Evolutionary conservation across 2,797 vertebrate species (phyloP).

Genomic region (Falco cherrug): DNA sequence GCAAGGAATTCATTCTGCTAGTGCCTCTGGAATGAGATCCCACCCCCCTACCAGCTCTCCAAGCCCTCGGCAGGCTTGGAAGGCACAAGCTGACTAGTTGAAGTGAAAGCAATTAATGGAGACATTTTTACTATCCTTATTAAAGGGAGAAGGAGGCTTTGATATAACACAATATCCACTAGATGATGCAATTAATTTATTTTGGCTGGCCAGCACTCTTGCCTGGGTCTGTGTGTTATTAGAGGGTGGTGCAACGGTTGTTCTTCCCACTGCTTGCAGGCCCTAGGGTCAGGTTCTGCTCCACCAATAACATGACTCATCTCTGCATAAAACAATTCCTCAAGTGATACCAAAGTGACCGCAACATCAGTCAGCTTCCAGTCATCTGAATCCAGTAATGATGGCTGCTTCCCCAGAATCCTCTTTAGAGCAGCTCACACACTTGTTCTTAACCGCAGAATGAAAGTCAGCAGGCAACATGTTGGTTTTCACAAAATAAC

Average conservation of each 20-base stretch:
- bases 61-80: background rate
- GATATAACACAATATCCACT: constrained; percentile 69
- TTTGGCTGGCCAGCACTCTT: constrained; percentile 64
- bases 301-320: constrained; percentile 68
- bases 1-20: background rate
- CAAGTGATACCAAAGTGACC: constrained; percentile 65
- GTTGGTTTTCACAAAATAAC: constrained; percentile 18
- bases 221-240: constrained; percentile 66
- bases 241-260: constrained; percentile 68
- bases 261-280: constrained; percentile 51
- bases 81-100: background rate
- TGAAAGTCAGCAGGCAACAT: constrained; percentile 25
- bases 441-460: constrained; percentile 45
- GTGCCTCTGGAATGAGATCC: background rate
- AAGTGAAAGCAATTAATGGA: constrained; percentile 45
- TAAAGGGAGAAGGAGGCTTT: constrained; percentile 60
- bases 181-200: constrained; percentile 76
- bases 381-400: constrained; percentile 37
- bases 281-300: constrained; percentile 59
- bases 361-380: constrained; percentile 53
- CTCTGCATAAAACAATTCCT: constrained; percentile 59
- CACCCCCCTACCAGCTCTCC: background rate
- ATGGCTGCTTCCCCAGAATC: constrained; percentile 46
- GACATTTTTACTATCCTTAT: constrained; percentile 60
- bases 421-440: constrained; percentile 28